Percentiles rank a stretch among this genome's conserved stretches.
Conservation (phyloP, 2,888 invertebrate species). For the Miltochrista miniata region DNA sequence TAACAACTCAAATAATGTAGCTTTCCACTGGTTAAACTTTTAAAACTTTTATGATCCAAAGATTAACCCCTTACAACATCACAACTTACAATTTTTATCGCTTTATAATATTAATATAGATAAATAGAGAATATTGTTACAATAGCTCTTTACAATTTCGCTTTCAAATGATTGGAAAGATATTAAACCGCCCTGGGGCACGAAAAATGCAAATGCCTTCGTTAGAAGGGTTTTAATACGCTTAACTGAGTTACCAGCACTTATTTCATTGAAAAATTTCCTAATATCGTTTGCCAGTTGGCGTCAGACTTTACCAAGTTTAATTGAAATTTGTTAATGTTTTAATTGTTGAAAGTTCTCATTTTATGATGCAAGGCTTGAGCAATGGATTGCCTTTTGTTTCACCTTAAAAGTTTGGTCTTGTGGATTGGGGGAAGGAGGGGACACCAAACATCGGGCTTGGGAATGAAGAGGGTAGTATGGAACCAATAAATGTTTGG, state of each 20-base stretch:
- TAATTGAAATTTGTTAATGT: constrained; percentile 12
- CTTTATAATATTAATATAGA: too few relatives aligned
- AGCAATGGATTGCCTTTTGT: not conserved
- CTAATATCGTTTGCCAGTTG: constrained; percentile 8
- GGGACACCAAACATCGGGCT: too few relatives aligned
- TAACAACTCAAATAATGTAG: too few relatives aligned
- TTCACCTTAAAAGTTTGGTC: not conserved
- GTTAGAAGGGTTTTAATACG: constrained; percentile 18
- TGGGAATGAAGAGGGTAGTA: too few relatives aligned
- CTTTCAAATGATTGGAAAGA: constrained; percentile 11
- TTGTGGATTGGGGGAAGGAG: too few relatives aligned
- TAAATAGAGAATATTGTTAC: too few relatives aligned
- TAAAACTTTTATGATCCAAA: too few relatives aligned
- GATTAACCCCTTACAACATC: too few relatives aligned
- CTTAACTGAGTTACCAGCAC: constrained; percentile 16
- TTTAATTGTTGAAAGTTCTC: constrained; percentile 4
- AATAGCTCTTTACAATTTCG: constrained; percentile 8
- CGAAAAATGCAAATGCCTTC: constrained; percentile 38
- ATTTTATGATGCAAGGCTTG: not conserved
- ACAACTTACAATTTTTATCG: too few relatives aligned
- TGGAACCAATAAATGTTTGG: too few relatives aligned
- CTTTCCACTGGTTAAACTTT: too few relatives aligned
- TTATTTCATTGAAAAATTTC: constrained; percentile 19
- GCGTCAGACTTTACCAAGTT: constrained; percentile 7
- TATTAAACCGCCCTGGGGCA: constrained; percentile 10